Evolutionary conservation across 2,888 invertebrate genomes (phyloP), one percentile per base, ranked within the genome.

Genomic region (Arrhopalites spinosus): DNA sequence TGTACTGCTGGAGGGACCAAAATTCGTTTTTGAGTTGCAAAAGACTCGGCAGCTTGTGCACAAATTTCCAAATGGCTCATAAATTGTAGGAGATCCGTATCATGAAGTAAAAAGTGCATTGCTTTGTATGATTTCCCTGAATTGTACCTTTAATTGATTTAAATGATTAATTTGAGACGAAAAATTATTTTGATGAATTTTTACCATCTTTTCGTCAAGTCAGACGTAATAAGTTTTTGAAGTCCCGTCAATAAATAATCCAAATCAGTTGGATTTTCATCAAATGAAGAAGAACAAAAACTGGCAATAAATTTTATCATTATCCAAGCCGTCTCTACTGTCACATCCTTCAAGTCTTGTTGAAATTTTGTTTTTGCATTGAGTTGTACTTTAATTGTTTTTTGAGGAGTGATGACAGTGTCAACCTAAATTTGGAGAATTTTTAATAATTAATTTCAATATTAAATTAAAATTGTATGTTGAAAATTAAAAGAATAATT

Each of bases 211-310:
- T 45, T 66, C 2, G 45, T 43, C 8, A 66, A 20, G 20, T 66
- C 66, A 11, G 45, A 2, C 23, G 43, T 66, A 13, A 66, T 45
- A 7, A 66, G 45, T 45, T 45, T 66, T 45, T 66, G 45, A 15
- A 66, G 66, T 5, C 66, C 66, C 2, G 45, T 45, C 1, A 66
- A 23, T 45, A 66, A 23, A 43, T 66, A 66, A 66, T 36, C 66
- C 11, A 45, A 23, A 23, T 66, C 66, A 0, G 66, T 66, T n/a
- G 66, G 66, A 43, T 66, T 11, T 3, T 43, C 66, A 25, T 66
- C 66, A 45, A 66, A 66, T 1, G n/a, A 25, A 23, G 15, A n/a
- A 1, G 66, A 36, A 13, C 66, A 66, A 36, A 66, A 66, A 45
- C 45, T 20, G 2, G 23, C 45, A 1, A 66, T 8, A 45, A 66